Conservation (phyloP, 1,140 invertebrate species). For the Acromyrmex echinatior region DNA sequence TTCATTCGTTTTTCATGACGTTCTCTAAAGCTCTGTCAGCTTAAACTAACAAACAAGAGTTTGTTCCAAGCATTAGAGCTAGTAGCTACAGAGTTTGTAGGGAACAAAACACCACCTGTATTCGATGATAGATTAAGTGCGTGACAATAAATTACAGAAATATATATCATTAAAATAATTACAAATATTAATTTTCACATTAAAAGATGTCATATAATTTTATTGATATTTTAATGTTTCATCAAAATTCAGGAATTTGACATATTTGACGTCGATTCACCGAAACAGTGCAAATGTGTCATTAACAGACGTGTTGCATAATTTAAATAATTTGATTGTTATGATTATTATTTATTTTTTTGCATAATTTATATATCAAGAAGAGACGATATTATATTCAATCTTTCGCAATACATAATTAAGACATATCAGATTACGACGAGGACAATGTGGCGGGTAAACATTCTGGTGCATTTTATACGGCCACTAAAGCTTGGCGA, state of each 20-base stretch:
- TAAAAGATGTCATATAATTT: not conserved
- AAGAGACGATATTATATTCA: not conserved
- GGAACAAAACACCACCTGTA: not conserved
- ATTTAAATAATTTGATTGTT: constrained; percentile 1
- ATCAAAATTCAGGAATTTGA: not conserved
- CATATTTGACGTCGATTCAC: not conserved
- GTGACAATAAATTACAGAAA: no score
- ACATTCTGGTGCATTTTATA: constrained; percentile 66
- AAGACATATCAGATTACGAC: not conserved
- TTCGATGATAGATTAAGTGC: constrained; percentile 3
- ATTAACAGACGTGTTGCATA: not conserved
- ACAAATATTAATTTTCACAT: not conserved
- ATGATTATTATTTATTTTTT: not conserved
- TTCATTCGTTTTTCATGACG: constrained; percentile 71
- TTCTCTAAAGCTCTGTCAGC: constrained; percentile 53
- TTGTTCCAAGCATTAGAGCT: constrained; percentile 8
- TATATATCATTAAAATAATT: not conserved
- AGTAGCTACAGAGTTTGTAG: constrained; percentile 38
- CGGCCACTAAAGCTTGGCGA: constrained; percentile 71
- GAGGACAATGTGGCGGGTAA: constrained; percentile 62
- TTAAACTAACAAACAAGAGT: constrained; percentile 42
- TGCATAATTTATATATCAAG: constrained; percentile 37
- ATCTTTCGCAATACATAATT: not conserved
- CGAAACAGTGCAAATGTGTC: not conserved
- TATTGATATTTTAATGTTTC: not conserved